Evolutionary conservation across 2,113 vertebrate genomes (phyloP).

Genomic region (Megaceryle torquata): DNA sequence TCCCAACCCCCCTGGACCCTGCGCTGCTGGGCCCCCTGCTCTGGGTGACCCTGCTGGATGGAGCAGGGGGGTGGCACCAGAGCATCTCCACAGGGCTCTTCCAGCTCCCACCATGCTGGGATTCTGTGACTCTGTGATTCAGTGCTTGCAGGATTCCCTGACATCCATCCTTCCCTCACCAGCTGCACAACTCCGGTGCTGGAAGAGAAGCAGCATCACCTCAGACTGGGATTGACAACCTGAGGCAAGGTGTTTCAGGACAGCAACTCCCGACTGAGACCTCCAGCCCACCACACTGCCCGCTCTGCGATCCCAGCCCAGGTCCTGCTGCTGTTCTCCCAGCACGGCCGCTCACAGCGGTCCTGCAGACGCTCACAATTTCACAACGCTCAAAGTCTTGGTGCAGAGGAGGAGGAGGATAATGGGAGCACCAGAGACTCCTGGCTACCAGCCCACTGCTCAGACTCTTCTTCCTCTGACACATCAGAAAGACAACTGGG

Average conservation of each 20-base stretch:
- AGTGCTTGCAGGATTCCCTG: not conserved
- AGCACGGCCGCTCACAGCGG: not conserved
- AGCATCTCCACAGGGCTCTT: not conserved
- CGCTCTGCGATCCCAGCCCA: not conserved
- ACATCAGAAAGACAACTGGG: not conserved
- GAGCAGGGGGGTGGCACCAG: not conserved
- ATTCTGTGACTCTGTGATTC: not conserved
- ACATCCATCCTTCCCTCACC: rapidly evolving
- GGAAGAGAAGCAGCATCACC: not conserved
- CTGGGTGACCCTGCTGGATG: not conserved
- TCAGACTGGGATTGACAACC: not conserved
- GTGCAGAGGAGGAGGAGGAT: not conserved
- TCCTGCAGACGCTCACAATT: not conserved
- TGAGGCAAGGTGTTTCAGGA: rapidly evolving
- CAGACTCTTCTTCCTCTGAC: not conserved
- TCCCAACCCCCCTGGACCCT: not conserved
- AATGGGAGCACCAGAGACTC: not conserved
- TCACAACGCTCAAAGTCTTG: not conserved
- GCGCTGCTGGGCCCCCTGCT: not conserved
- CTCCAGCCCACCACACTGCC: not conserved
- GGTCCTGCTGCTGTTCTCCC: not conserved
- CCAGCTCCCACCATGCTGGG: no score
- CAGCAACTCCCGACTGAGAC: not conserved
- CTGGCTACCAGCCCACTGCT: not conserved
- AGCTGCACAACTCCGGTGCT: not conserved